Conservation (phyloP, 2,113 vertebrate species). For the Eptesicus fuscus region DNA sequence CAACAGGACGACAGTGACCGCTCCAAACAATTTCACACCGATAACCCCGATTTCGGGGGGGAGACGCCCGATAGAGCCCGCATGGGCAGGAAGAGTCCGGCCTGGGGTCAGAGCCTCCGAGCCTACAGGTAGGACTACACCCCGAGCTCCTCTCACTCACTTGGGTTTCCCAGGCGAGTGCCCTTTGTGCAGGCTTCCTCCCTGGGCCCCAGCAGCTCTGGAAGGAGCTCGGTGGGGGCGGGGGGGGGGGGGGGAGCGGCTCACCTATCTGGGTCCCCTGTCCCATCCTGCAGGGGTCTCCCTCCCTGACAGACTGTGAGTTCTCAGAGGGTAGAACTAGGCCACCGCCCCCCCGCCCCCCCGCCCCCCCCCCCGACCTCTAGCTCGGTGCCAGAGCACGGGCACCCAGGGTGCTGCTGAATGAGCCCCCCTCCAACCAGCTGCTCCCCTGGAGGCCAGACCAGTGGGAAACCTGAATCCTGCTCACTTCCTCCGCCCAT, state of each 20-base stretch:
- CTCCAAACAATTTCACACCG: too few species aligned
- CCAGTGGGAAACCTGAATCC: not conserved
- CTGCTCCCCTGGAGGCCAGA: not conserved
- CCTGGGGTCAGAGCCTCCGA: not conserved
- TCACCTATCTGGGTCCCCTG: not conserved
- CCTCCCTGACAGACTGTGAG: not conserved
- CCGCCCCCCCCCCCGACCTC: rapidly evolving
- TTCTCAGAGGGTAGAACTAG: not conserved
- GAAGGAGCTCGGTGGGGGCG: not conserved
- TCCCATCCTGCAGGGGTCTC: not conserved
- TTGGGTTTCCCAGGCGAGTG: not conserved
- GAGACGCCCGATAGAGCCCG: too few species aligned
- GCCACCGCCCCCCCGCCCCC: not conserved
- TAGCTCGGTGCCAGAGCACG: not conserved
- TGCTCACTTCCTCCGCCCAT: not conserved
- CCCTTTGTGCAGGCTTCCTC: too few species aligned
- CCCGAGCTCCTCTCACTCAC: not conserved
- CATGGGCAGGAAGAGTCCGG: not conserved
- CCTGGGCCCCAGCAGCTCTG: not conserved
- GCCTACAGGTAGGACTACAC: not conserved
- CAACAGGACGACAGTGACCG: too few species aligned
- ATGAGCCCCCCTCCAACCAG: rapidly evolving
- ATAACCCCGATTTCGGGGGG: not conserved
- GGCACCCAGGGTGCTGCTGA: not conserved
- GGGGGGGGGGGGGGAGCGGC: too few species aligned